Conservation (phyloP, 2,888 invertebrate species). For the Selenia dentaria region DNA sequence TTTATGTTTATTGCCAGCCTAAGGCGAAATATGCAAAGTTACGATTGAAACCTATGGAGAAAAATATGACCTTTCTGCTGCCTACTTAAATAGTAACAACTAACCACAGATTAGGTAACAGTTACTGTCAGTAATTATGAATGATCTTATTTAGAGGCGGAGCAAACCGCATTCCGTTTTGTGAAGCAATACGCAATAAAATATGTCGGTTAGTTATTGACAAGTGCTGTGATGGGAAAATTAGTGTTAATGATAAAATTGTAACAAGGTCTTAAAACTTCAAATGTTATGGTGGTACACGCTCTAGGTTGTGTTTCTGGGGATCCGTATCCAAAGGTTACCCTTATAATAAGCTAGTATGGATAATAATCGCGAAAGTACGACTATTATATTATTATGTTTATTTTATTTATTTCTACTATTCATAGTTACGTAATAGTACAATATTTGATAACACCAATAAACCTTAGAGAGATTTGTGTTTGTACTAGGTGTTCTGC, state of each 20-base stretch:
- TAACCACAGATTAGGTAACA: conserved; percentile 14
- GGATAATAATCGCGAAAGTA: no score
- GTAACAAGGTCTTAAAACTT: conserved; percentile 4
- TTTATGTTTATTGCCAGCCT: no score
- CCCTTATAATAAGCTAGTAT: no score
- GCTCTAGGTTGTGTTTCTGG: no score
- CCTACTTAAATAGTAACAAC: conserved; percentile 4
- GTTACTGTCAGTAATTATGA: conserved; percentile 10
- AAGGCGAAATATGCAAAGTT: conserved; percentile 1
- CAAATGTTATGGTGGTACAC: no score
- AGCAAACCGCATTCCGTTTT: conserved; percentile 20
- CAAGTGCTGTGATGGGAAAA: conserved; percentile 4
- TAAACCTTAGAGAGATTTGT: no score
- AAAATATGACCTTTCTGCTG: conserved; percentile 17
- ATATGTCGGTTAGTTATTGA: conserved; percentile 4
- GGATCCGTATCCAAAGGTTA: no score
- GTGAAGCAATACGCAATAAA: conserved; percentile 10
- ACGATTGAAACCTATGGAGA: conserved; percentile 11
- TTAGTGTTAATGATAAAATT: conserved; percentile 2
- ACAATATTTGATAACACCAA: no score
- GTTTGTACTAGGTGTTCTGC: no score
- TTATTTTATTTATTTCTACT: no score
- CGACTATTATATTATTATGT: no score
- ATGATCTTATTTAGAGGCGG: conserved; percentile 17
- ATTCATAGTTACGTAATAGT: no score